Conservation (phyloP, 2,113 vertebrate genomes). For the Calidris pugnax region DNA sequence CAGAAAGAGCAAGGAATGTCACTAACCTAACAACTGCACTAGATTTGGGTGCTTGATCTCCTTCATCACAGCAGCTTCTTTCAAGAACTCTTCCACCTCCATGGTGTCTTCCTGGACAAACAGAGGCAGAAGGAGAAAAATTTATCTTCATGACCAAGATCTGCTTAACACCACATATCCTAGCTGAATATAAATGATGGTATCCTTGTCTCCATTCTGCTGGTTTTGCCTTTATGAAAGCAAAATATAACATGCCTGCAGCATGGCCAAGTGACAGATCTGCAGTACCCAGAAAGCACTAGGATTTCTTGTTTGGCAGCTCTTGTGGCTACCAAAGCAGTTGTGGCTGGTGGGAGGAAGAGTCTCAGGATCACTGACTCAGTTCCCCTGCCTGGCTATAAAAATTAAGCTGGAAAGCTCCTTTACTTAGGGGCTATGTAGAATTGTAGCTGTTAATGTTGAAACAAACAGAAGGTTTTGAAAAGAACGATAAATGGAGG, state of each 20-base stretch:
- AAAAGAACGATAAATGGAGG: background rate
- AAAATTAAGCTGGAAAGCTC: background rate
- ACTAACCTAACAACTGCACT: constrained; percentile 87
- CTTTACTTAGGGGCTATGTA: background rate
- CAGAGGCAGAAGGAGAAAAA: background rate
- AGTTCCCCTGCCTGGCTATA: background rate
- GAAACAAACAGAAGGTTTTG: background rate
- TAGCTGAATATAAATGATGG: background rate
- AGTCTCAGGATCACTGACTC: background rate
- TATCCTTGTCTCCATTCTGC: background rate
- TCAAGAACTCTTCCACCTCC: constrained; percentile 98
- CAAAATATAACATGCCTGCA: background rate
- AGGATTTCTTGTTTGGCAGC: background rate
- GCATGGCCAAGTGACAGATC: background rate
- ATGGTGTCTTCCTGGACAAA: constrained; percentile 93
- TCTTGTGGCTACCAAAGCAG: background rate
- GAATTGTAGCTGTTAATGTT: background rate
- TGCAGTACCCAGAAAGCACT: background rate
- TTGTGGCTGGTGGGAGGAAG: background rate
- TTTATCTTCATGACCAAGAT: background rate
- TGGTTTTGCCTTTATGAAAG: background rate
- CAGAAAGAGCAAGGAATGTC: background rate
- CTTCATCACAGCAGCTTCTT: constrained; percentile 99
- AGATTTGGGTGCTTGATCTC: constrained; percentile 99
- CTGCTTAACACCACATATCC: background rate